These are phyloP conservation scores for Protonemura montana DNA, from an alignment of 2,888 invertebrate species.

Conservation along the genomic window DNA sequence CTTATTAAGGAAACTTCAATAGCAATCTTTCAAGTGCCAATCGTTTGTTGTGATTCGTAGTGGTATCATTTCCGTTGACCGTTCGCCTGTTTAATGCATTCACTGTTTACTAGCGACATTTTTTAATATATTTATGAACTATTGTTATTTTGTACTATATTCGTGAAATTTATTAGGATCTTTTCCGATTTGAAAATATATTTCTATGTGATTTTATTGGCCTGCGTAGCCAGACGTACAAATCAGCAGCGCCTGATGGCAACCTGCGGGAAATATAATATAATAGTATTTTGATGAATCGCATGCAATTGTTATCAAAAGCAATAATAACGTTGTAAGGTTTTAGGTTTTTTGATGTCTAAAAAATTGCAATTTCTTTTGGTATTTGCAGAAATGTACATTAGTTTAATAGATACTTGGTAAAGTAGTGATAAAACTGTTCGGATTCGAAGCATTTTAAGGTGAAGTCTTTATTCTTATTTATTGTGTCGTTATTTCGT, in stretches of 20 bases:
- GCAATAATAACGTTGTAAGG: slow-evolving; percentile 31
- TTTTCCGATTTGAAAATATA: slow-evolving; percentile 37
- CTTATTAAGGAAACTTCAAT: slow-evolving; percentile 37
- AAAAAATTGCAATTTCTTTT: not conserved
- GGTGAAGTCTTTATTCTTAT: slow-evolving; percentile 34
- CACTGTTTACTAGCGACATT: slow-evolving; percentile 40
- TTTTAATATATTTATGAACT: slow-evolving; percentile 39
- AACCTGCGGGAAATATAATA: not conserved
- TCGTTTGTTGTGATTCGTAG: slow-evolving; percentile 17
- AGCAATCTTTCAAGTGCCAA: slow-evolving; percentile 44
- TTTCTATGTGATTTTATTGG: slow-evolving; percentile 31
- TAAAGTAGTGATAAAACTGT: slow-evolving; percentile 26
- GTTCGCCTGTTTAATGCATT: slow-evolving; percentile 29
- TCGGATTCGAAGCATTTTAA: slow-evolving; percentile 16
- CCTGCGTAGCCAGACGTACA: slow-evolving; percentile 33
- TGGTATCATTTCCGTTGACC: slow-evolving; percentile 24
- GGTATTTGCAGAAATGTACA: not conserved
- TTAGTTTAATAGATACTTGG: slow-evolving; percentile 10
- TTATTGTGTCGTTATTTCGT: slow-evolving; percentile 24
- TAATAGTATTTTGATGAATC: slow-evolving; percentile 32
- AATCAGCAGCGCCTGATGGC: slow-evolving; percentile 15
- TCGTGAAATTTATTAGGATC: slow-evolving; percentile 36
- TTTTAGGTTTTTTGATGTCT: not conserved
- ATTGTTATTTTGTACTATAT: slow-evolving; percentile 42
- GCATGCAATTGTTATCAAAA: slow-evolving; percentile 39